phyloP scores from a whole-genome alignment of 2,113 vertebrate genomes.

The Lanius collurio region DNA sequence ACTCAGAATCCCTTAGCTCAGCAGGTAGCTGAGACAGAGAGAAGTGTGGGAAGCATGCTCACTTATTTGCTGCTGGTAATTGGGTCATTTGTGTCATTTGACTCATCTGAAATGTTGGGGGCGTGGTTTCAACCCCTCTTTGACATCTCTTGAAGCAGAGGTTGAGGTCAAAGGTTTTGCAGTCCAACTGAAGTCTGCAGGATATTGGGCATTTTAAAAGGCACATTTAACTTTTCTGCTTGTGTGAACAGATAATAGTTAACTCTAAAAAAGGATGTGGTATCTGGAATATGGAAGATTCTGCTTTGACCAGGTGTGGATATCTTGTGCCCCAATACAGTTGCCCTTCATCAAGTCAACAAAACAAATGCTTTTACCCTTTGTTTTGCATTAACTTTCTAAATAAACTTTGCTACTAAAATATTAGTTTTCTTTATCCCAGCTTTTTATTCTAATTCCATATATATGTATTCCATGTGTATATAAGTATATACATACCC shows the following conservation, averaged over 20 bases:
- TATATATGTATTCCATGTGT: no score
- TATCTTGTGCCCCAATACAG: neutral
- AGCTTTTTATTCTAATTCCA: neutral
- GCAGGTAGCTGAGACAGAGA: neutral
- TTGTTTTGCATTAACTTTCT: neutral
- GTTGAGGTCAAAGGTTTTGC: neutral
- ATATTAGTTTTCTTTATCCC: neutral
- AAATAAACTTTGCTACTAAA: neutral
- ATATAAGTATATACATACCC: rapidly evolving
- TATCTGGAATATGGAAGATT: neutral
- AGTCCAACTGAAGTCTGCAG: neutral
- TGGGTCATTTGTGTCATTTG: neutral
- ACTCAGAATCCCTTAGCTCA: neutral
- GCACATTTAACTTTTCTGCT: neutral
- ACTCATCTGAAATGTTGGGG: neutral
- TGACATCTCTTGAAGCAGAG: neutral
- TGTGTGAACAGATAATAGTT: neutral
- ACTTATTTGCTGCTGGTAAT: rapidly evolving
- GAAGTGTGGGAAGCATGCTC: neutral
- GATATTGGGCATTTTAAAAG: neutral
- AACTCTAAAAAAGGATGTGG: neutral
- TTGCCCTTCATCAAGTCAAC: neutral
- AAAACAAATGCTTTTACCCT: neutral
- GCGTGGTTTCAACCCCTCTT: neutral
- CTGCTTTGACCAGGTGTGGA: neutral